Evolutionary conservation across 2,888 invertebrate genomes (phyloP).

Genomic region (Cataglyphis rosenhaueri): DNA sequence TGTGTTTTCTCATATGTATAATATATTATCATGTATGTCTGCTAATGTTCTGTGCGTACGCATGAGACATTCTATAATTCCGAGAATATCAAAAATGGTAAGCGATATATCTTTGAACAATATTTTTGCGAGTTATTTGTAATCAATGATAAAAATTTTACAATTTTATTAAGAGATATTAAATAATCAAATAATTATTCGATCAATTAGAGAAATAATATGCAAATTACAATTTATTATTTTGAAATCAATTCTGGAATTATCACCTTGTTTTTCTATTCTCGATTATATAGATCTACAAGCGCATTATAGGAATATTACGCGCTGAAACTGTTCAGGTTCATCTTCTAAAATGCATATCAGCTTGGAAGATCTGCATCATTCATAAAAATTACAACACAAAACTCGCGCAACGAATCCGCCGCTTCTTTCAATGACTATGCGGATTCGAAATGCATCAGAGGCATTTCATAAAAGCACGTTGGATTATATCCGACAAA

Average conservation of each 20-base stretch:
- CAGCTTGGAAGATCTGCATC: constrained; percentile 1
- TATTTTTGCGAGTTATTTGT: background rate
- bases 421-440: constrained; percentile 19
- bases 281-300: constrained; percentile 1
- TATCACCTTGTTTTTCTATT: background rate
- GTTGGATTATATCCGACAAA: constrained; percentile 42
- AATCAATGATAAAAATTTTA: background rate
- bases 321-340: background rate
- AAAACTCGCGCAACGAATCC: constrained; percentile 25
- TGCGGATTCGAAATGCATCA: constrained; percentile 48
- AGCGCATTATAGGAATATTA: constrained; percentile 4
- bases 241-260: background rate
- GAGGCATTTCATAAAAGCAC: constrained; percentile 43
- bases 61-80: constrained; percentile 50
- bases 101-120: background rate
- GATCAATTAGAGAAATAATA: background rate
- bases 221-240: background rate
- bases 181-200: background rate
- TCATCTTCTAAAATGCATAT: constrained; percentile 7
- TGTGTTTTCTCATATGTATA: constrained; percentile 76
- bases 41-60: constrained; percentile 76
- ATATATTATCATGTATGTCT: constrained; percentile 80
- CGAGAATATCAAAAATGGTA: constrained; percentile 1
- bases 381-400: constrained; percentile 42
- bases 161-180: background rate